Percentiles rank a stretch among this genome's conserved stretches.
phyloP scores from a whole-genome alignment of 2,113 vertebrate species.

The Pheucticus melanocephalus region DNA sequence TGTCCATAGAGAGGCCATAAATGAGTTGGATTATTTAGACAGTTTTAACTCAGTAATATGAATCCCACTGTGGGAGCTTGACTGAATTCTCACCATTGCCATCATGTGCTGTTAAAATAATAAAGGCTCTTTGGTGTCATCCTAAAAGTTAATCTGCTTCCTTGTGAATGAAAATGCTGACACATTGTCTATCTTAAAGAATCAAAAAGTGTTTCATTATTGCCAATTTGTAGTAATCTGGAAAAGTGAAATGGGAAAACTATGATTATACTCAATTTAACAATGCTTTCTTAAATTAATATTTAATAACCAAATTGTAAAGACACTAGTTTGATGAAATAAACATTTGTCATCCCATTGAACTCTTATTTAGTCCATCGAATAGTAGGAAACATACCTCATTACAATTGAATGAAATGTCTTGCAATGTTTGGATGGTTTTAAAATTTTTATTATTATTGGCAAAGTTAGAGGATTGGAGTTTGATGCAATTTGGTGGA shows the following conservation, averaged over 20 bases:
- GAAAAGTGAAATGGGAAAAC: background rate
- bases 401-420: accelerated
- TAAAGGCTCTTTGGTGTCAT: background rate
- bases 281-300: background rate
- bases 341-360: background rate
- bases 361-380: background rate
- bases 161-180: background rate
- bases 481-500: background rate
- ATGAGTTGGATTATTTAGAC: background rate
- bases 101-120: background rate
- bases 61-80: background rate
- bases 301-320: background rate
- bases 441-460: background rate
- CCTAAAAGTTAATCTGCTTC: background rate
- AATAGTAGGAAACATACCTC: background rate
- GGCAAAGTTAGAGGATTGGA: background rate
- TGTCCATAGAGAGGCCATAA: background rate
- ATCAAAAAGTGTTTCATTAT: background rate
- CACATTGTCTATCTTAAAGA: background rate
- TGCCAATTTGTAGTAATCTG: background rate
- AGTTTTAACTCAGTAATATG: background rate
- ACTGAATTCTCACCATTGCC: background rate
- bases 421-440: background rate
- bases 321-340: background rate
- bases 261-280: background rate